Percentiles rank a stretch among this genome's conserved stretches.
phyloP scores from a whole-genome alignment of 1,140 invertebrate genomes.

The Drosophila parabipectinata region DNA sequence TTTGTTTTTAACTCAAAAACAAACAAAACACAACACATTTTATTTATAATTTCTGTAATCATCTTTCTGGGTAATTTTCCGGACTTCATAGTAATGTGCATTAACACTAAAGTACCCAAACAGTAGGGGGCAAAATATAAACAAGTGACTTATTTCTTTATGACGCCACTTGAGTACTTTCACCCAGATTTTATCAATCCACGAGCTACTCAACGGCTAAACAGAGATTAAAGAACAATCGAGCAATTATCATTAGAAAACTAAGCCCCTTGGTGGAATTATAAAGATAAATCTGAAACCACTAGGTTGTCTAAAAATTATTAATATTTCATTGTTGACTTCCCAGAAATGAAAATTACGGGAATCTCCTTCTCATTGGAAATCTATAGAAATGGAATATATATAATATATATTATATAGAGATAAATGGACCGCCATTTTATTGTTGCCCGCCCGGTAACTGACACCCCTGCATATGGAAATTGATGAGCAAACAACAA shows the following conservation, averaged over 20 bases:
- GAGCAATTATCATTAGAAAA: slow-evolving; percentile 35
- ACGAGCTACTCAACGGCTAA: slow-evolving; percentile 12
- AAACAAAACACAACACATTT: too few relatives aligned
- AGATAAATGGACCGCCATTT: slow-evolving; percentile 30
- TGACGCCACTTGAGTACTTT: slow-evolving; percentile 38
- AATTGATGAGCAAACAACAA: slow-evolving; percentile 46
- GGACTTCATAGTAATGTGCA: not conserved
- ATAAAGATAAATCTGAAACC: not conserved
- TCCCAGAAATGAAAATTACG: slow-evolving; percentile 26
- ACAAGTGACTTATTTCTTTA: slow-evolving; percentile 35
- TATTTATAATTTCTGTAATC: slow-evolving; percentile 8
- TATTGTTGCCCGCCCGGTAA: slow-evolving; percentile 25
- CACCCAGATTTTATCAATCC: slow-evolving; percentile 51
- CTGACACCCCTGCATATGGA: slow-evolving; percentile 24
- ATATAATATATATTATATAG: slow-evolving; percentile 4
- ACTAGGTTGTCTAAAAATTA: not conserved
- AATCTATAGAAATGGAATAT: not conserved
- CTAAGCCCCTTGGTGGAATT: not conserved
- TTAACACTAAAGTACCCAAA: slow-evolving; percentile 9
- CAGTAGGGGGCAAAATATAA: slow-evolving; percentile 8
- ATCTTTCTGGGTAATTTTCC: slow-evolving; percentile 5
- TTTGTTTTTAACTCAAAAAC: too few relatives aligned
- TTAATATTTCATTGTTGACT: slow-evolving; percentile 13
- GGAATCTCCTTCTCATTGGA: slow-evolving; percentile 2
- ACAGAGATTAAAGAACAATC: slow-evolving; percentile 36